Conservation (phyloP, 1,140 invertebrate genomes). For the Theocolax elegans region DNA sequence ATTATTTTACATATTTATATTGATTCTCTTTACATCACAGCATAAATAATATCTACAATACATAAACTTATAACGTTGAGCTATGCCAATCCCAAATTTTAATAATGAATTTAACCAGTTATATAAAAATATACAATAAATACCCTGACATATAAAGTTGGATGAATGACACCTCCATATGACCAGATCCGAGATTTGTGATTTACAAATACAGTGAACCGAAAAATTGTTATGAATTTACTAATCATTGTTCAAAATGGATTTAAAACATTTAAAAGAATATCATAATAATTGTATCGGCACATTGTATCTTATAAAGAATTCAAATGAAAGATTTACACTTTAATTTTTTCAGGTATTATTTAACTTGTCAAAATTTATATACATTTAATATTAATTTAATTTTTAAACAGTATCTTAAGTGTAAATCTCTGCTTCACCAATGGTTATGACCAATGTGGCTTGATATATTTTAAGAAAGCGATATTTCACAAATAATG, state of each 20-base stretch:
- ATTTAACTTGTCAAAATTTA: too few relatives aligned
- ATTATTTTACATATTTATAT: too few relatives aligned
- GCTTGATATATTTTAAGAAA: too few relatives aligned
- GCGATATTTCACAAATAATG: too few relatives aligned
- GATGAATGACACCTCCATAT: constrained; percentile 17
- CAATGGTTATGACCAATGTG: too few relatives aligned
- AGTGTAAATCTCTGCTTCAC: too few relatives aligned
- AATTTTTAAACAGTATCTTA: too few relatives aligned
- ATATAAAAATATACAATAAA: not conserved
- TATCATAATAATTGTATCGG: not conserved
- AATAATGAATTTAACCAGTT: constrained; percentile 1
- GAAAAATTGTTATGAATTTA: not conserved
- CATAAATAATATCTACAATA: too few relatives aligned
- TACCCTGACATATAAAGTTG: not conserved
- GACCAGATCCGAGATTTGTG: constrained; percentile 23
- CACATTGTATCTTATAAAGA: not conserved
- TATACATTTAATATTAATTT: too few relatives aligned
- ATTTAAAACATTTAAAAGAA: not conserved
- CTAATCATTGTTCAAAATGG: not conserved
- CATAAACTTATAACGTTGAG: not conserved
- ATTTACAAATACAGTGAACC: constrained; percentile 5
- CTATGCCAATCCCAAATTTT: not conserved
- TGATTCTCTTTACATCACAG: too few relatives aligned
- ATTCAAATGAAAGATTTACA: not conserved
- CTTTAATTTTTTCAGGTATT: too few relatives aligned